Evolutionary conservation across 2,888 invertebrate genomes (phyloP), one percentile per base, ranked within the genome.

Genomic region (Heliconius sara): DNA sequence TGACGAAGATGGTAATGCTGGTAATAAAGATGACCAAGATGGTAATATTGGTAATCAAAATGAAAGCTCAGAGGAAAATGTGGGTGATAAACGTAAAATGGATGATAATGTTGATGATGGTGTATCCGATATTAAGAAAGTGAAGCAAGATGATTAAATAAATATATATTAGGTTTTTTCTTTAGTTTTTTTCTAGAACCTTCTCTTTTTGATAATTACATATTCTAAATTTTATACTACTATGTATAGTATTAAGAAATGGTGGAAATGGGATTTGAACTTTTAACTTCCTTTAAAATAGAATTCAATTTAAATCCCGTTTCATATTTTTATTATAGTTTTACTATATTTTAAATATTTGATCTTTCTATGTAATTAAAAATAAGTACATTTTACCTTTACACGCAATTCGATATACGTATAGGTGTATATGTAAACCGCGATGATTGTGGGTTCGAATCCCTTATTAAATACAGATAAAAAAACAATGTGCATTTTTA

Each of bases 51-150:
- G n/a, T 73, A 25, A 60, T 57, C 27, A 12, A 78, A 65, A 57
- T 63, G 12, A 73, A 22, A 43, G 39, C 9, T 6, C 9, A 2
- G 73, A 80, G 6, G 66, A 60, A 9, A 83, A 60, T 22, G 80
- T 39, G 16, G 80, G 79, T 19, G 86, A 85, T 34, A 89, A 89
- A 80, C 85, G 87, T 63, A 88, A 86, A 74, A 34, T 82, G 9
- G 80, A 82, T 34, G 82, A 77, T 76, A 78, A 43, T 63, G 82
- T 77, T 9, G 83, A 77, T 77, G 78, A 52, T 63, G 82, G 78
- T 12, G 83, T 82, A 13, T 78, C 63, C 6, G 85, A 84, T 34
- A 82, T 30, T 57, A 86, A 86, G 81, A 84, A 84, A 72, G 70
- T 76, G 39, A 86, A 85, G 78, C 81, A 83, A 67, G 84, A 84